phyloP scores from a whole-genome alignment of 2,113 vertebrate genomes.

The Chascanopsetta lugubris region DNA sequence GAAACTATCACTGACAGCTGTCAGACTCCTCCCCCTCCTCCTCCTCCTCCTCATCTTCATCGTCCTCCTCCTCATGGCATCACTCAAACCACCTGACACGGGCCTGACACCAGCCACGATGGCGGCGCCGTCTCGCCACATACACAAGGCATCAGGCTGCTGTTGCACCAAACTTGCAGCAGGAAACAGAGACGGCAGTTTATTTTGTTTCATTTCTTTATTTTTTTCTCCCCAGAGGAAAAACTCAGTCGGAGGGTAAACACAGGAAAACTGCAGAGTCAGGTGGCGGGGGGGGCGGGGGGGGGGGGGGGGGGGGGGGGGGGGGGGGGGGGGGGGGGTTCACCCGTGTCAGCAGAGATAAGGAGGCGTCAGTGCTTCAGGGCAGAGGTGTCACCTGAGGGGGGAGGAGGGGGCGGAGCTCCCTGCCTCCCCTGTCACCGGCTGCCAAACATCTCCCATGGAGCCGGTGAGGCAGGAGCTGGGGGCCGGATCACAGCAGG shows the following conservation, averaged over 20 bases:
- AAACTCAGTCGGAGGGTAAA: slow-evolving; percentile 2
- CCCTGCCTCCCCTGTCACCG: slow-evolving; percentile 52
- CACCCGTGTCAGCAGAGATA: slow-evolving; percentile 43
- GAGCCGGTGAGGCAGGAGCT: no score
- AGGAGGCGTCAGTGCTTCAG: slow-evolving; percentile 40
- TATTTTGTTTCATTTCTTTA: no score
- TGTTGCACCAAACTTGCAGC: not conserved
- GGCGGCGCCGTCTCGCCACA: slow-evolving; percentile 6
- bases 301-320: not conserved
- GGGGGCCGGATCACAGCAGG: no score
- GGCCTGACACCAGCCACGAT: slow-evolving; percentile 27
- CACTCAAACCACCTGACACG: slow-evolving; percentile 21
- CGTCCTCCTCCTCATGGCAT: slow-evolving; percentile 18
- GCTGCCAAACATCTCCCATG: slow-evolving; percentile 48
- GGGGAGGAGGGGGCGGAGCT: slow-evolving; percentile 15
- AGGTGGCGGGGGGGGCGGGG: not conserved
- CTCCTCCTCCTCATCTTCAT: not conserved
- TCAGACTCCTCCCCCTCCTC: slow-evolving; percentile 16
- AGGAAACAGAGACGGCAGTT: not conserved
- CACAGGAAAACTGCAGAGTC: slow-evolving; percentile 29
- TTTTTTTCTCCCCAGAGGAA: not conserved
- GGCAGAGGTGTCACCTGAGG: slow-evolving; percentile 48
- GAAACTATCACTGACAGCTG: slow-evolving; percentile 59
- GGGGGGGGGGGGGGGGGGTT: not conserved
- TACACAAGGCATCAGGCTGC: slow-evolving; percentile 14